Base-by-base conservation (phyloP, 2,888 invertebrate genomes). In the Lasioglossum lativentre region DNA sequence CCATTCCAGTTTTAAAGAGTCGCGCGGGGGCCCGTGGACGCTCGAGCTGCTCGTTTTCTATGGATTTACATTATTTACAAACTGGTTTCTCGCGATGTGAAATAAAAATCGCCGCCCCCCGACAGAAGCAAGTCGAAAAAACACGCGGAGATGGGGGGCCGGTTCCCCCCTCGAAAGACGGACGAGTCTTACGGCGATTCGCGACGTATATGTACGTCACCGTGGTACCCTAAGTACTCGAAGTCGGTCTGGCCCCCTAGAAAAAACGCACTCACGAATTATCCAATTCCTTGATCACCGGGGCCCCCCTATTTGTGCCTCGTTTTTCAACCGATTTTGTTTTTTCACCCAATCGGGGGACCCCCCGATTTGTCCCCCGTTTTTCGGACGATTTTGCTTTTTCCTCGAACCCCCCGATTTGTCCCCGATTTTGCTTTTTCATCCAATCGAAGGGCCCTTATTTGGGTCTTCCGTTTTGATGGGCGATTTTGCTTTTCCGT, bases 31-130 rank as follows among this genome's bases (percentile, higher is more conserved):
- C 78, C 78, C 83, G 72, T 74, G 68, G 81, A 38, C 73, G 86
- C 79, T 90, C 78, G 80, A 86, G 83, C 78, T 89, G 86, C 82
- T 91, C 88, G 87, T 92, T 91, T 91, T 89, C 91, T 90, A 86
- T 87, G 89, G 92, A 93, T 93, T 93, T 92, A 92, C 93, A 94
- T 93, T 93, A 93, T 93, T 93, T 93, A 92, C 91, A 92, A 93
- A 93, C 94, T 93, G 93, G 93, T 93, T 93, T 92, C 92, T 90
- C 90, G 91, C 90, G 91, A 92, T 87, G 91, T 88, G 87, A 91
- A 93, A 92, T 91, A 93, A 93, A 93, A 93, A 92, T 92, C 90
- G 83, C 86, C 86, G 89, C 89, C 91, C 81, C 89, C 80, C 80
- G 80, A 47, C 78, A 80, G 75, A 75, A 85, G 68, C 78, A 74